Conservation (phyloP, 23 tunicate genomes). For the Trididemnum miniatum region DNA sequence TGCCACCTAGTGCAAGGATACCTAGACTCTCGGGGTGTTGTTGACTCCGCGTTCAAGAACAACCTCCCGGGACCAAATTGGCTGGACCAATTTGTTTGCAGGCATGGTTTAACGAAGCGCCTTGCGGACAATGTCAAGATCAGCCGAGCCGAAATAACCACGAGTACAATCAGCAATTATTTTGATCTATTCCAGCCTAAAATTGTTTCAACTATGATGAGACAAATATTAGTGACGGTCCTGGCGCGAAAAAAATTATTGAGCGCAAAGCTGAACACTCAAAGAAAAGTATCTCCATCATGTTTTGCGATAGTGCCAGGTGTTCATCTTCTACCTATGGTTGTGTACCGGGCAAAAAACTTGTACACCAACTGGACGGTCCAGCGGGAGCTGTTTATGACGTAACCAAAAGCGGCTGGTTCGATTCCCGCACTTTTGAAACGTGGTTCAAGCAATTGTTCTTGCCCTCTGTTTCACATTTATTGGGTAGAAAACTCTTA, state of each 20-base stretch:
- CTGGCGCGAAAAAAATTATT: conserved; percentile 5
- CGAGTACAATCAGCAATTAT: conserved; percentile 9
- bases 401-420: conserved; percentile 17
- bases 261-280: conserved; percentile 12
- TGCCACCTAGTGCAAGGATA: not conserved
- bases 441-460: conserved; percentile 5
- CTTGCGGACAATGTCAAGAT: conserved; percentile 21
- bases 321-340: conserved; percentile 23
- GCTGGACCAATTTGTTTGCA: not conserved
- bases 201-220: conserved; percentile 30
- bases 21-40: not conserved
- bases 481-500: not conserved
- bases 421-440: conserved; percentile 31
- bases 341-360: conserved; percentile 24
- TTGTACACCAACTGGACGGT: conserved; percentile 22
- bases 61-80: conserved; percentile 14
- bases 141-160: conserved; percentile 8
- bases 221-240: conserved; percentile 9
- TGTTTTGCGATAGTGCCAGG: conserved; percentile 37
- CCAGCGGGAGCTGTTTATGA: conserved; percentile 32
- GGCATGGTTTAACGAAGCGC: conserved; percentile 11
- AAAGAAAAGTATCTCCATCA: conserved; percentile 4
- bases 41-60: not conserved
- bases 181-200: conserved; percentile 24
- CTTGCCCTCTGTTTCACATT: not conserved